These are phyloP conservation scores for Beris morrisii DNA, from an alignment of 2,888 invertebrate species.

Conservation along the genomic window DNA sequence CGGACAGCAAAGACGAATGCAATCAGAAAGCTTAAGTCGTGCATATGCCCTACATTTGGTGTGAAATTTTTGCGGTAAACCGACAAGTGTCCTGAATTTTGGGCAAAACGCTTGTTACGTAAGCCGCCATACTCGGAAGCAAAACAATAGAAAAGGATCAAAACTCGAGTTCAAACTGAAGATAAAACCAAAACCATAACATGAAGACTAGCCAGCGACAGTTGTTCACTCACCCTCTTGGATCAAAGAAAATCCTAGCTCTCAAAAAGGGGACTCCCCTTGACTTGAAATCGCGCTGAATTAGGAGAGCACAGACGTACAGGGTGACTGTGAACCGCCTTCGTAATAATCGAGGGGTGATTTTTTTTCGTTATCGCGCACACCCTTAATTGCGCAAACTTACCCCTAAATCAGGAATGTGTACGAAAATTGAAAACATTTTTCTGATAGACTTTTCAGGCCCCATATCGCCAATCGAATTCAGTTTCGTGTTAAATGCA, in stretches of 20 bases:
- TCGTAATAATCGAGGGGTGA: neutral
- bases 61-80: too few species aligned
- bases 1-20: too few species aligned
- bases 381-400: constrained; percentile 16
- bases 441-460: constrained; percentile 22
- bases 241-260: neutral
- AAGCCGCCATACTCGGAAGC: too few species aligned
- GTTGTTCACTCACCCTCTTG: too few species aligned
- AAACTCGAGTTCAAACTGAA: too few species aligned
- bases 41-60: too few species aligned
- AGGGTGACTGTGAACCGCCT: constrained; percentile 6
- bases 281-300: constrained; percentile 2
- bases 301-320: constrained; percentile 11
- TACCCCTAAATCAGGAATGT: constrained; percentile 14
- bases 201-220: too few species aligned
- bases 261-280: constrained; percentile 3
- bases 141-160: too few species aligned
- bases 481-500: constrained; percentile 56
- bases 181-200: too few species aligned
- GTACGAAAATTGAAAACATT: constrained; percentile 10
- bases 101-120: too few species aligned
- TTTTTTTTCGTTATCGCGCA: constrained; percentile 1
- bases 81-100: too few species aligned
- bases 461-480: constrained; percentile 31
- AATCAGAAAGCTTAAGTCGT: too few species aligned